Evolutionary conservation across 2,113 vertebrate genomes (phyloP).

Genomic region (Pristiophorus japonicus): DNA sequence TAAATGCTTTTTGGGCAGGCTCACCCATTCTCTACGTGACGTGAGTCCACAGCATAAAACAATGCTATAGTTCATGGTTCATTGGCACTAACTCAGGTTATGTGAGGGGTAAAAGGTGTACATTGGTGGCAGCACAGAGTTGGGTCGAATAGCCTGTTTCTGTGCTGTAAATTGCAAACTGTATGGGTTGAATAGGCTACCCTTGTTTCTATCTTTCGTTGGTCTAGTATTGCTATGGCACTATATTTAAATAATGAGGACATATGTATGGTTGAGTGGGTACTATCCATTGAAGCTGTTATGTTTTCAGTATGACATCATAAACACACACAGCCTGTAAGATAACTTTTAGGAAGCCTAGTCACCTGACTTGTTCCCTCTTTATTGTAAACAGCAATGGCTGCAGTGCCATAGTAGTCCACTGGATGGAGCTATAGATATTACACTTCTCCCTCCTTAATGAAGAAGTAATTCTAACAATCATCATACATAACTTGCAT

Average conservation of each 20-base stretch:
- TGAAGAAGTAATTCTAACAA: no score
- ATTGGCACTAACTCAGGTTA: neutral
- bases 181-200: neutral
- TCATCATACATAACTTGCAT: no score
- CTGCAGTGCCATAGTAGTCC: no score
- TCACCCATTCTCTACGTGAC: no score
- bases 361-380: no score
- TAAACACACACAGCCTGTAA: no score
- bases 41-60: neutral
- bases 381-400: no score
- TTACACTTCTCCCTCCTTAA: no score
- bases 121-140: neutral
- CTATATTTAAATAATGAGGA: neutral
- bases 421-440: no score
- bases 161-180: neutral
- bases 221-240: neutral
- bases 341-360: no score
- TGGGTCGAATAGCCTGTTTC: neutral
- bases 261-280: neutral
- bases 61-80: neutral
- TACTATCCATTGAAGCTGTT: neutral
- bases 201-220: neutral
- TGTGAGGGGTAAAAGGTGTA: neutral
- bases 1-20: no score
- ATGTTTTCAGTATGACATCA: no score